A percentile compares a stretch with the other conserved stretches of the same genome.
These are phyloP conservation scores for Drosophila setosimentum DNA, from an alignment of 2,888 invertebrate genomes.

Conservation along the genomic window DNA sequence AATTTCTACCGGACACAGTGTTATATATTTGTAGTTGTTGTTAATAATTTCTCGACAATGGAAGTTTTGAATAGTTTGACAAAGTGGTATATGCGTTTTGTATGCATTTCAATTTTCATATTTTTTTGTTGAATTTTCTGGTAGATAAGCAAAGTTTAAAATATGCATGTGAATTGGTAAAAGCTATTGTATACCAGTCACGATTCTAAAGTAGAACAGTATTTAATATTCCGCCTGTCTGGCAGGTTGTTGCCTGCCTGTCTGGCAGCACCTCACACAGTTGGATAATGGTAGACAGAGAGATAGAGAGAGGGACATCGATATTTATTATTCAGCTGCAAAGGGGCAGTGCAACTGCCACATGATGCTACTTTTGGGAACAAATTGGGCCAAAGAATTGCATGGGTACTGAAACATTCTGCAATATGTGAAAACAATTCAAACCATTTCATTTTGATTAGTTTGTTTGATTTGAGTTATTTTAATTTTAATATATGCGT, in stretches of 20 bases:
- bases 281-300: neutral
- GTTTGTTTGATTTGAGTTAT: neutral
- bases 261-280: constrained; percentile 22
- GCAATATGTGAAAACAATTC: constrained; percentile 22
- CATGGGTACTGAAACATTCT: constrained; percentile 20
- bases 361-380: constrained; percentile 48
- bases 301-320: constrained; percentile 9
- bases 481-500: neutral
- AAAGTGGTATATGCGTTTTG: constrained; percentile 49
- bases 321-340: constrained; percentile 69
- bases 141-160: constrained; percentile 58
- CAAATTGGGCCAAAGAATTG: constrained; percentile 2
- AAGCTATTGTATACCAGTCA: constrained; percentile 64
- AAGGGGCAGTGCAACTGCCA: constrained; percentile 22
- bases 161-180: constrained; percentile 66
- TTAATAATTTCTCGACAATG: constrained; percentile 63
- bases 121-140: constrained; percentile 48
- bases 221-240: constrained; percentile 59
- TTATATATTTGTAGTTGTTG: constrained; percentile 15
- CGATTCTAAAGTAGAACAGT: constrained; percentile 61
- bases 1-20: neutral
- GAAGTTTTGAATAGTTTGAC: constrained; percentile 48
- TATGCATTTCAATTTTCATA: constrained; percentile 61
- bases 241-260: constrained; percentile 26
- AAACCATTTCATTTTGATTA: neutral